phyloP scores from a whole-genome alignment of 2,888 invertebrate genomes.

The Acanthosepion esculentum region DNA sequence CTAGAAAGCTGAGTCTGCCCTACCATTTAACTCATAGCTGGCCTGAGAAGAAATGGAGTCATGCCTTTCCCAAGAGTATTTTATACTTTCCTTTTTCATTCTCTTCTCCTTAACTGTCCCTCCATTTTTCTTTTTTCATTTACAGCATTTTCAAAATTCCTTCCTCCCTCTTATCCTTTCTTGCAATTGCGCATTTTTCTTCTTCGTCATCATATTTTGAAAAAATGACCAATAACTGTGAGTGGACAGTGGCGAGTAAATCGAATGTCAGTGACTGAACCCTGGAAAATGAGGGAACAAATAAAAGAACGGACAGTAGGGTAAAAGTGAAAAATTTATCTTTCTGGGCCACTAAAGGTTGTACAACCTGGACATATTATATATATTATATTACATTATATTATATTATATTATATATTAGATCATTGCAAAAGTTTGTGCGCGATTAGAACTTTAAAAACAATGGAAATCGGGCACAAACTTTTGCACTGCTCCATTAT shows the following conservation, averaged over 20 bases:
- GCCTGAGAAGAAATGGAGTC: too few relatives aligned
- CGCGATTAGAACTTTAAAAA: too few relatives aligned
- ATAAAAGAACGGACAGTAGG: background rate
- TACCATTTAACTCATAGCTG: too few relatives aligned
- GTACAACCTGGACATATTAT: too few relatives aligned
- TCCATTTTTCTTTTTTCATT: background rate
- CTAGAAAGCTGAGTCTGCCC: too few relatives aligned
- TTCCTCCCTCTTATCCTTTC: background rate
- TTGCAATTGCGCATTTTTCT: background rate
- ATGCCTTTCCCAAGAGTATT: background rate
- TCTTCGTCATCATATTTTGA: background rate
- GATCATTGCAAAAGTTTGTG: too few relatives aligned
- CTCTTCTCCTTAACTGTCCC: background rate
- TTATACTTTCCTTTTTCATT: background rate
- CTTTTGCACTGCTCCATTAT: too few relatives aligned
- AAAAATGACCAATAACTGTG: background rate
- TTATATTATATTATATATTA: too few relatives aligned
- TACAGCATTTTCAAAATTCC: conserved; percentile 1
- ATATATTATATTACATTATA: too few relatives aligned
- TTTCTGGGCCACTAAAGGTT: too few relatives aligned
- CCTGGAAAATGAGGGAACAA: conserved; percentile 4
- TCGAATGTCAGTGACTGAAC: conserved; percentile 22
- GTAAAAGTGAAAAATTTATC: background rate
- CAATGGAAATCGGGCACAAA: too few relatives aligned
- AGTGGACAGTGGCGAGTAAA: conserved; percentile 23